Conservation (phyloP, 2,797 vertebrate species). For the Crocidura indochinensis region DNA sequence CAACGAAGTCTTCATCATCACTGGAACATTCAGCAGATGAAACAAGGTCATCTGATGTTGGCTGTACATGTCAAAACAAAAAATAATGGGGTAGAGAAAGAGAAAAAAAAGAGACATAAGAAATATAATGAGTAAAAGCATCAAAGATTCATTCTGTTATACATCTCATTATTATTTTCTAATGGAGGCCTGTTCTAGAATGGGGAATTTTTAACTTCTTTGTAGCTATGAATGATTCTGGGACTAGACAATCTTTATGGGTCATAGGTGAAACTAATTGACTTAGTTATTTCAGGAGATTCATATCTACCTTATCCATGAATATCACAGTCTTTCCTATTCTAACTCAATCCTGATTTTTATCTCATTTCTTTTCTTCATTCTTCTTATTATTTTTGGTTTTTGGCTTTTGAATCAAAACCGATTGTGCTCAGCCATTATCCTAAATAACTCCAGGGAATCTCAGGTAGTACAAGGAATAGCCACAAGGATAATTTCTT, state of each 20-base stretch:
- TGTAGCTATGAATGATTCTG: background rate
- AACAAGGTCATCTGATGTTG: constrained; percentile 98
- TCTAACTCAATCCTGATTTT: background rate
- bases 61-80: constrained; percentile 75
- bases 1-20: constrained; percentile 99
- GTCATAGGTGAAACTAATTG: background rate
- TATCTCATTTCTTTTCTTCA: background rate
- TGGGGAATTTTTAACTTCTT: constrained; percentile 9
- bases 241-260: background rate
- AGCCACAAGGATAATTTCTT: too few relatives aligned
- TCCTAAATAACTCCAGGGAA: too few relatives aligned
- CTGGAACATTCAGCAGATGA: constrained; percentile 99
- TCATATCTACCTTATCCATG: background rate
- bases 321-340: background rate
- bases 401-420: too few relatives aligned
- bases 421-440: too few relatives aligned
- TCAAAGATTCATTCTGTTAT: background rate
- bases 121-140: constrained; percentile 51
- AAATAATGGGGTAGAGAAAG: constrained; percentile 51
- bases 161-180: background rate
- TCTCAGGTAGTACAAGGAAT: too few relatives aligned
- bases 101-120: constrained; percentile 71
- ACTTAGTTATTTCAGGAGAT: background rate
- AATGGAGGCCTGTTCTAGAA: background rate
- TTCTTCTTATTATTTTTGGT: too few relatives aligned